A percentile compares a stretch with the other conserved stretches of the same genome.
These are phyloP conservation scores for Epizoanthus rinbou DNA, from an alignment of 92 coral and sea anemone species.

Conservation along the genomic window DNA sequence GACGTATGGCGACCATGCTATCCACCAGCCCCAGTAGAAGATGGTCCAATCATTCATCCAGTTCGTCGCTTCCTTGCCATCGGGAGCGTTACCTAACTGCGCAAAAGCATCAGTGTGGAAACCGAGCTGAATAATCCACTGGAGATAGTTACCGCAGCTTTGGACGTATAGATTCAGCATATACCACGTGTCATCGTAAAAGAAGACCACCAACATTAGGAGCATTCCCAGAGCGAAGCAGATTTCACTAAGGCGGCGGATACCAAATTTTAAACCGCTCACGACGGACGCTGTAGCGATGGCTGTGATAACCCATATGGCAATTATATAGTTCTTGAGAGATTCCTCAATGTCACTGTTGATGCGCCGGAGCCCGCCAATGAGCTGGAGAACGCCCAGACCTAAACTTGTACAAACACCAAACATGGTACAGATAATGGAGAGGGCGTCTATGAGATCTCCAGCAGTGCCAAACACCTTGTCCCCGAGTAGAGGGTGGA, in stretches of 20 bases:
- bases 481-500: conserved; percentile 85
- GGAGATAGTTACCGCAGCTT: conserved; percentile 84
- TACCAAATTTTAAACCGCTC: conserved; percentile 90
- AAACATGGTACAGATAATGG: conserved; percentile 85
- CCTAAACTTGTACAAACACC: conserved; percentile 98
- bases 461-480: conserved; percentile 80
- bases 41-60: conserved; percentile 97
- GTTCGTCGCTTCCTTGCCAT: conserved; percentile 63
- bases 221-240: conserved; percentile 87
- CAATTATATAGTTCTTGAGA: conserved; percentile 72
- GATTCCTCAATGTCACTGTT: conserved; percentile 65
- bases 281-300: conserved; percentile 86
- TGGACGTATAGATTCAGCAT: conserved; percentile 85
- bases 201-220: conserved; percentile 79
- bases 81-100: conserved; percentile 90
- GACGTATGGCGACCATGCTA: conserved; percentile 93
- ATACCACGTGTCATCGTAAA: conserved; percentile 90
- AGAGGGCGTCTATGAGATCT: conserved; percentile 79
- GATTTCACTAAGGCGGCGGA: conserved; percentile 89
- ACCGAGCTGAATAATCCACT: conserved; percentile 84
- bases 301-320: conserved; percentile 88
- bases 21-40: conserved; percentile 99
- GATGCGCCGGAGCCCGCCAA: conserved; percentile 73
- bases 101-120: conserved; percentile 96
- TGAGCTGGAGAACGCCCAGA: conserved; percentile 76